phyloP scores from a whole-genome alignment of 1,140 invertebrate species.

The Andrena cerasifolii region DNA sequence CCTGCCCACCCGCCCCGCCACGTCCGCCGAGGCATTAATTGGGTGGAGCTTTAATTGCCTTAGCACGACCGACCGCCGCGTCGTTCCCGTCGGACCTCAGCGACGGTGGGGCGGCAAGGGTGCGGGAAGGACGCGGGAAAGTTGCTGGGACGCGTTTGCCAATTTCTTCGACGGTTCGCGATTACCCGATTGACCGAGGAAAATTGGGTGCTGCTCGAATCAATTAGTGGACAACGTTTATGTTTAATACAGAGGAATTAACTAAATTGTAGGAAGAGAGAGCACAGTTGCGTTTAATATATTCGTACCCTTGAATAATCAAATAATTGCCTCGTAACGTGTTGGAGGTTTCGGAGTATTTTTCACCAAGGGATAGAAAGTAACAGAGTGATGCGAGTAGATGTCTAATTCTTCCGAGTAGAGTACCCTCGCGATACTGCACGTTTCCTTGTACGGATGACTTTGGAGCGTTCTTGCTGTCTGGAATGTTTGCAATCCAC shows the following conservation, averaged over 20 bases:
- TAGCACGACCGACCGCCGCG: conserved; percentile 65
- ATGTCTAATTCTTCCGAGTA: background rate
- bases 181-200: conserved; percentile 37
- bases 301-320: too few relatives aligned
- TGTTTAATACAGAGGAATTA: too few relatives aligned
- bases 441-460: background rate
- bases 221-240: background rate
- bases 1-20: conserved; percentile 23
- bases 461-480: background rate
- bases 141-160: conserved; percentile 30
- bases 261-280: too few relatives aligned
- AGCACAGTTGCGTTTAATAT: too few relatives aligned
- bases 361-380: too few relatives aligned
- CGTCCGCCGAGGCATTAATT: conserved; percentile 74
- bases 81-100: conserved; percentile 35
- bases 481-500: conserved; percentile 26
- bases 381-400: too few relatives aligned
- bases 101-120: too few relatives aligned
- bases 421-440: background rate
- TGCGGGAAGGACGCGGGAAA: conserved; percentile 24
- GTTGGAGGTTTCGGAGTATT: too few relatives aligned
- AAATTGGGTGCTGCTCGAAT: background rate
- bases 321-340: too few relatives aligned
- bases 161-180: conserved; percentile 39
- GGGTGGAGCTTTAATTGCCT: conserved; percentile 79